Percentiles rank a stretch among this genome's conserved stretches.
These are phyloP conservation scores for Nycticebus coucang DNA, from an alignment of 2,113 vertebrate genomes.

Conservation along the genomic window DNA sequence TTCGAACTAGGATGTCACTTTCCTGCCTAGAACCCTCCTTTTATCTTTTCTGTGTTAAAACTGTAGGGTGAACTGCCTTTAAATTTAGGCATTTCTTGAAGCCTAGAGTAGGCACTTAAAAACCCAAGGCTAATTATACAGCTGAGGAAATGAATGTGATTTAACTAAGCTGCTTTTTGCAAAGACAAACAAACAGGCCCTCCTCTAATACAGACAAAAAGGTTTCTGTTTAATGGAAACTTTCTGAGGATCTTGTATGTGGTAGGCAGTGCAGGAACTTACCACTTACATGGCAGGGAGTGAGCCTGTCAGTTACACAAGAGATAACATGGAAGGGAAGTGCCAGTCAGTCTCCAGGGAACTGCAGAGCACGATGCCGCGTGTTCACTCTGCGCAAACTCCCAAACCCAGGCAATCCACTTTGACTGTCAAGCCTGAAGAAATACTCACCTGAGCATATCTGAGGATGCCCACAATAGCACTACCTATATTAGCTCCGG, in stretches of 20 bases:
- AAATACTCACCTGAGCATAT: rapidly evolving
- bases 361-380: too few relatives aligned
- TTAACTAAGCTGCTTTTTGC: not conserved
- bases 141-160: not conserved
- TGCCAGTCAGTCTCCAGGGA: not conserved
- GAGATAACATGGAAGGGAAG: not conserved
- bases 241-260: not conserved
- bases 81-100: conserved; percentile 24
- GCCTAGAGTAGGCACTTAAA: not conserved
- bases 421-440: not conserved
- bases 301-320: not conserved
- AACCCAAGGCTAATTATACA: conserved; percentile 40
- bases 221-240: not conserved
- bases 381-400: not conserved
- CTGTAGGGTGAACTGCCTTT: not conserved
- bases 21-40: not conserved
- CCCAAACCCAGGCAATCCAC: not conserved
- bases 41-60: conserved; percentile 24
- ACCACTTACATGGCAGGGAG: not conserved
- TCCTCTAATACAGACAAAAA: not conserved
- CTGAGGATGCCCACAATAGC: not conserved
- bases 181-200: not conserved
- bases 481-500: not conserved
- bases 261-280: rapidly evolving
- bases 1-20: not conserved